Evolutionary conservation across 2,888 invertebrate species (phyloP), one percentile per base, ranked within the genome.

Genomic region (Carterocephalus palaemon): DNA sequence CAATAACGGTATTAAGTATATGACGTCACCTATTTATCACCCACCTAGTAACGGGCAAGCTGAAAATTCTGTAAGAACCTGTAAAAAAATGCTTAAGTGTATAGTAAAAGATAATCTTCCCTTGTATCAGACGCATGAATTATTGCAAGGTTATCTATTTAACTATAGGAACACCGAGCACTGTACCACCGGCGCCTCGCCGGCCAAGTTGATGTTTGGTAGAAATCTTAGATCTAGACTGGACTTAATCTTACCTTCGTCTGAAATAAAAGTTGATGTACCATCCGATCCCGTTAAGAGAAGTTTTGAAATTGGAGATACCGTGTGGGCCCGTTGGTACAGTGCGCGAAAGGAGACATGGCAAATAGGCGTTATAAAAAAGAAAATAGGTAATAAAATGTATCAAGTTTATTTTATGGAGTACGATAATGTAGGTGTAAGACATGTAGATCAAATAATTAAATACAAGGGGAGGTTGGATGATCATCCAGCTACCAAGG

Each of bases 21-120:
- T 58, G 10, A 58, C 52, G 5, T 50, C 54, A 2, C 52, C 56
- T 4, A 54, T 54, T 16, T 58, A 58, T 26, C 58, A 56, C 57
- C 59, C 67, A 58, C 58, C 58, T 46, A 45, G 47, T 8, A 47
- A 47, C n/a, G 47, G 47, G 1, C 47, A 47, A 32, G 50, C 47
- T 9, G 47, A 50, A 24, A 47, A 41, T 28, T 50, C 45, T 2
- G 43, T 50, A 5, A 32, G 26, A 19, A 43, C 42, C 41, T 39
- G 49, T 20, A 46, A 46, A 23, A 46, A 42, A 33, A 31, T 43
- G 43, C 24, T 49, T 17, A 47, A 47, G 42, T 48, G 22, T 19
- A 24, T 49, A 10, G 6, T 46, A 32, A 9, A 9, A 4, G 17
- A 32, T 9, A 17, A 32, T 9, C 15, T 6, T 1, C 9, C 17